These are phyloP conservation scores for Deroplatys truncata DNA, from an alignment of 2,888 invertebrate genomes.

Conservation along the genomic window DNA sequence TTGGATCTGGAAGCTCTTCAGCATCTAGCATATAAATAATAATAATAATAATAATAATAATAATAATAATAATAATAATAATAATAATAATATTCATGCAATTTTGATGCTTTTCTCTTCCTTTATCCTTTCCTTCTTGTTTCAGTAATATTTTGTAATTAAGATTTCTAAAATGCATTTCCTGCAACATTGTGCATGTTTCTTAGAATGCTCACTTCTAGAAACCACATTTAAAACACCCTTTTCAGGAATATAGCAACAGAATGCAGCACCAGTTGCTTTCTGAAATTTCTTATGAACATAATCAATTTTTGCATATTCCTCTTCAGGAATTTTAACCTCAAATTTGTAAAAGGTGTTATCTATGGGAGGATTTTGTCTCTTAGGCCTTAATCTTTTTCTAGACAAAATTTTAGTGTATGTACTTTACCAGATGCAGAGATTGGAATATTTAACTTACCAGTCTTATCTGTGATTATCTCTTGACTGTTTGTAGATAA, in stretches of 20 bases:
- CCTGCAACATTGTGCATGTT: constrained; percentile 87
- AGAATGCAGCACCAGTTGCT: constrained; percentile 84
- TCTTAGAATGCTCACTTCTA: constrained; percentile 72
- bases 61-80: too few relatives aligned
- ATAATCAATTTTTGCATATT: constrained; percentile 85
- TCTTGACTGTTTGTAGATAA: too few relatives aligned
- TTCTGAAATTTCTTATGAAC: constrained; percentile 95
- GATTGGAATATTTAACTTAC: too few relatives aligned
- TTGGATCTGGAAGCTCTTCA: too few relatives aligned
- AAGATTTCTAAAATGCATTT: constrained; percentile 83
- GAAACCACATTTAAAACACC: constrained; percentile 82
- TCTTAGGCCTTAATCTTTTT: constrained; percentile 82
- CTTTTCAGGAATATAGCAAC: constrained; percentile 83
- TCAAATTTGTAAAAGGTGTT: constrained; percentile 89
- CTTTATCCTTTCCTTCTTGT: too few relatives aligned
- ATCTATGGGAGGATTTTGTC: constrained; percentile 82
- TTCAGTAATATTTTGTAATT: constrained; percentile 66
- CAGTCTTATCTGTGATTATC: too few relatives aligned
- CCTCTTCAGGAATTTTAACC: constrained; percentile 91
- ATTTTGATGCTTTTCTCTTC: too few relatives aligned
- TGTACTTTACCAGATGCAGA: constrained; percentile 66
- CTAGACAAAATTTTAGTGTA: constrained; percentile 91
- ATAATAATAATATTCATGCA: too few relatives aligned
- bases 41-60: too few relatives aligned
- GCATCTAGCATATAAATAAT: too few relatives aligned